Evolutionary conservation across 2,888 invertebrate species (phyloP), one percentile per base, ranked within the genome.

Genomic region (Acleris literana): DNA sequence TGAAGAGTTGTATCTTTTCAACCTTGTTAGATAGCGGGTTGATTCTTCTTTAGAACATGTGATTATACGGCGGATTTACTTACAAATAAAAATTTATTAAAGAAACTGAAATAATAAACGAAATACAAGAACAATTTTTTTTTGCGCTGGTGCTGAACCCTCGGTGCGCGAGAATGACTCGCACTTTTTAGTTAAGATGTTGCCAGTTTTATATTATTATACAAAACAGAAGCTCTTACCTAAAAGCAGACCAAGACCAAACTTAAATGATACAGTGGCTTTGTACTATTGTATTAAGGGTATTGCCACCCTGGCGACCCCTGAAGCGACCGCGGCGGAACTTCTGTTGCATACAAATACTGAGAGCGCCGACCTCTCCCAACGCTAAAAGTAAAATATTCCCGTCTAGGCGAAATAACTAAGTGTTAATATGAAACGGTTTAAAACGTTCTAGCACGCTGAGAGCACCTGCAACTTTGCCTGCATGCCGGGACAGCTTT

Each of bases 271-370:
- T 61, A 57, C 33, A 54, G 49, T n/a, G 25, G 49, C 43, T 46
- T 39, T 22, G 13, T 44, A 44, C 55, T 60, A 65, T 65, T 65
- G 65, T 61, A 61, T 65, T 61, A 25, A 56, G 60, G 60, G 55
- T 9, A 65, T 61, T 65, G 60, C 44, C 60, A 65, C 65, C 55
- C 65, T 55, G 29, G 60, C 60, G 60, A 43, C 65, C 64, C 55
- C 51, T 20, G 51, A 49, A 33, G 55, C 61, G 54, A 48, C 49
- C 43, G 64, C 22, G 20, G 43, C 54, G 6, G 25, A 39, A 54
- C 59, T 43, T 54, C 22, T 18, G 49, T 54, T 64, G 64, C 64
- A 64, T 64, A 60, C 64, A 64, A 64, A 64, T 64, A 48, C 20
- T 22, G 39, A 18, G 59, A 49, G 25, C 56, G 60, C 29, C 55